Percentiles rank a stretch among this genome's conserved stretches.
These are phyloP conservation scores for Leucopternis melanops DNA, from an alignment of 2,113 vertebrate species.

Conservation along the genomic window DNA sequence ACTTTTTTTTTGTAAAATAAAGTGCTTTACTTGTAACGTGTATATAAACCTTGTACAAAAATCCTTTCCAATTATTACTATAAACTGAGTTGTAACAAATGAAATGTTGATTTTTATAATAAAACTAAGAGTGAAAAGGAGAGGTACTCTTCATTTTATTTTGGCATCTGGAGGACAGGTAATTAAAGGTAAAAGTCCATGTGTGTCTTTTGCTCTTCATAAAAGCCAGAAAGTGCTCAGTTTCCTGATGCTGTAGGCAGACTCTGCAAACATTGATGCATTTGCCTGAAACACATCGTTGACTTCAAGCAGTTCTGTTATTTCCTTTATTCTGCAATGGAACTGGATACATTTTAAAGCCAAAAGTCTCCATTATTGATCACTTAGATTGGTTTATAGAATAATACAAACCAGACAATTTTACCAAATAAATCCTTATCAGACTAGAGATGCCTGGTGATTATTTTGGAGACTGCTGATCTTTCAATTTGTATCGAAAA, in stretches of 20 bases:
- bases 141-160: not conserved
- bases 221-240: not conserved
- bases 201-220: not conserved
- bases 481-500: not conserved
- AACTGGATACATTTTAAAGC: not conserved
- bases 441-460: not conserved
- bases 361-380: not conserved
- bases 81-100: constrained; percentile 91
- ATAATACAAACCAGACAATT: not conserved
- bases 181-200: not conserved
- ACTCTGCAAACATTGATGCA: not conserved
- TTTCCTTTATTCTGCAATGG: not conserved
- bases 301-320: not conserved
- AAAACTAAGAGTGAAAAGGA: constrained; percentile 80
- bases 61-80: constrained; percentile 82
- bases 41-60: constrained; percentile 87
- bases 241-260: not conserved
- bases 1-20: constrained; percentile 80
- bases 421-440: not conserved
- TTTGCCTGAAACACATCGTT: not conserved
- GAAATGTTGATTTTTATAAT: constrained; percentile 92
- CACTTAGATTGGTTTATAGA: not conserved
- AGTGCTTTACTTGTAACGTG: constrained; percentile 85
- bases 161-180: not conserved
- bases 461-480: not conserved